Conservation (phyloP, 1,140 invertebrate species). For the Zaprionus ornatus region DNA sequence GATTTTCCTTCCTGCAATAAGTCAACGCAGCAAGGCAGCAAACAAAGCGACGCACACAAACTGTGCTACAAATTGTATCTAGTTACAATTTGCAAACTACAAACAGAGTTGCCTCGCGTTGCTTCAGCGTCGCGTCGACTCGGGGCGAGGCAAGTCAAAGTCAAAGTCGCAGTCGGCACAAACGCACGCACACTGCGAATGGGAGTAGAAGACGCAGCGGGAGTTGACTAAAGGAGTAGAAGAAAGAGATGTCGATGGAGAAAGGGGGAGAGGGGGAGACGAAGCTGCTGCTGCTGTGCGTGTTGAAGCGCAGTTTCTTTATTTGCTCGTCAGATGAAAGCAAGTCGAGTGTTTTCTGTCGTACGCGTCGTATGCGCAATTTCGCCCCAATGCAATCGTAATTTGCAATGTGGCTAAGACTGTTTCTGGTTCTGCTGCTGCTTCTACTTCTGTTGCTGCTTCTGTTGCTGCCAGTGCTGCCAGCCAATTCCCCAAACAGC, state of each 20-base stretch:
- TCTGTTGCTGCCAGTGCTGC: background rate
- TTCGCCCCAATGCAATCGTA: constrained; percentile 63
- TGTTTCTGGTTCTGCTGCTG: constrained; percentile 13
- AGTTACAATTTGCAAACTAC: constrained; percentile 83
- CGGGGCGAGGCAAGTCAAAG: constrained; percentile 29
- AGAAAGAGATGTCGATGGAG: background rate
- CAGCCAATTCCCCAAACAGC: constrained; percentile 74
- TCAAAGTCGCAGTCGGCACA: constrained; percentile 39
- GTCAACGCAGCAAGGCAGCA: constrained; percentile 62
- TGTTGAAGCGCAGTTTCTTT: constrained; percentile 77
- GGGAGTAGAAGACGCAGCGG: constrained; percentile 10
- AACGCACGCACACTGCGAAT: constrained; percentile 40
- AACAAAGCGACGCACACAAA: constrained; percentile 72
- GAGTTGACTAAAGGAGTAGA: background rate
- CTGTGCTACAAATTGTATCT: constrained; percentile 79
- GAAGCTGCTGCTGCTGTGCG: constrained; percentile 51
- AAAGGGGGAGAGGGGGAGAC: background rate
- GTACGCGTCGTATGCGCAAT: constrained; percentile 63
- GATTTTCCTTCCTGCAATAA: constrained; percentile 78
- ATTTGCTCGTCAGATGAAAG: constrained; percentile 53
- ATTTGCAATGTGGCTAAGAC: constrained; percentile 76
- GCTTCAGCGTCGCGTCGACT: constrained; percentile 3
- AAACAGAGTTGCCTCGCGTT: constrained; percentile 58
- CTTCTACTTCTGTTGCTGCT: background rate
- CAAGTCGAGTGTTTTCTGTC: constrained; percentile 33